Base-by-base conservation (phyloP, 2,888 invertebrate species). In the Sylvicola cinctus region DNA sequence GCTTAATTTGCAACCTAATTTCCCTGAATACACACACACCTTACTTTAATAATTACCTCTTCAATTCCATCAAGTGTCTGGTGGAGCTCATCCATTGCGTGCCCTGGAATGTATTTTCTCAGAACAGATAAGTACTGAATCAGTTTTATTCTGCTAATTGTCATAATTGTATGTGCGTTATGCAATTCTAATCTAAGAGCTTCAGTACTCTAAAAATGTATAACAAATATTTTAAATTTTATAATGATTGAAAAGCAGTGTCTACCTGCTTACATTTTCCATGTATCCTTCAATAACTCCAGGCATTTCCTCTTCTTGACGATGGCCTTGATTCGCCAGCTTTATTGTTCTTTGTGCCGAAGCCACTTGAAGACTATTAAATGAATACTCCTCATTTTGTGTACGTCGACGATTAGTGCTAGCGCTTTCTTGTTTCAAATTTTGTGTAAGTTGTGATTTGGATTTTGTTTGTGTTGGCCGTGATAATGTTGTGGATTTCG, bases 21-120 rank as follows among this genome's bases (percentile, higher is more conserved):
- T n/a, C n/a, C n/a, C n/a, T n/a, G 15, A 16, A 27, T 15, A 10
- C 7, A 14, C 10, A 5, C 29, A 14, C 23, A 10, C 27, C 29
- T 41, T 58, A 57, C 6, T 56, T 41, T 33, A 20, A 20, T 7
- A 28, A 13, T 8, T 28, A 63, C 50, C 44, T 64, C 62, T 34
- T 60, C 57, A 20, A 64, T 60, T 7, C 62, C 62, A 42, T 60
- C 59, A n/a, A 64, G 43, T 1, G 62, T 56, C 34, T 57, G 51
- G 39, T 46, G 44, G 16, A 52, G 49, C 29, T 53, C 55, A 1
- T 54, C 49, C 14, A 52, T 45, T 7, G 49, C 42, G 27, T 49
- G 46, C 16, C 44, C 46, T 31, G 47, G 43, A 28, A 57, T 43
- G 36, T 55, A 48, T 33, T 51, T 48, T n/a, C 54, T 51, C 25